Base-by-base conservation (phyloP, 1,140 invertebrate species). In the Coptotermes formosanus region DNA sequence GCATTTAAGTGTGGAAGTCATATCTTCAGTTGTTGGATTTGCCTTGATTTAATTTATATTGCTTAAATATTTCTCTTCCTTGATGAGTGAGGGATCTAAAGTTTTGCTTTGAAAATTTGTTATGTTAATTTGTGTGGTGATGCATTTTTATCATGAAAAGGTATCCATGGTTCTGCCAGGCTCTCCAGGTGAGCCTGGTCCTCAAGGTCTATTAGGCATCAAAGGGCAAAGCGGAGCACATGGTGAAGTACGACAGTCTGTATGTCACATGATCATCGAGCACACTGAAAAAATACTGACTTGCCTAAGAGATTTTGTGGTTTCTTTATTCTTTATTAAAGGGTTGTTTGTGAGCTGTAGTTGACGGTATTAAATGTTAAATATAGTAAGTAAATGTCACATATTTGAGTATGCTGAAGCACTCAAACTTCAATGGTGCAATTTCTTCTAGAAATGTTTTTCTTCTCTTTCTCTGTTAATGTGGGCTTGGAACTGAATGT, bases 211-310 rank as follows among this genome's bases (percentile, higher is more conserved):
- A 38, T 87, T 86, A 86, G 90, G 91, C 23, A 82, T 88, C 32
- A 89, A 87, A 87, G 90, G 91, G 82, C 87, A 88, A 38, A 87
- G 87, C 86, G 91, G 91, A 44, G 88, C 89, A 87, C 87, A 88
- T 82, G 91, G 91, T 14, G 85, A 75, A 69, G 84, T 85, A 86
- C 90, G 90, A 43, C 85, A 82, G 48, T 88, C 88, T 12, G 85
- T 85, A 85, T 16, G 85, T 75, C 45, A 83, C 21, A 30, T 45
- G 82, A 83, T 14, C 25, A n/a, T 43, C 19, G 44, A 21, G 43
- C 82, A 44, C 82, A 45, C 8, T 25, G n/a, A 16, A 82, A 43
- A 11, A 30, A 19, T 30, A 21, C 19, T 19, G 21, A 19, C 19
- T 55, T 55, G 52, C 3, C 14, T 55, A 55, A 55, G 14, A 55